Evolutionary conservation across 2,113 vertebrate genomes (phyloP).

Genomic region (Sprattus sprattus): DNA sequence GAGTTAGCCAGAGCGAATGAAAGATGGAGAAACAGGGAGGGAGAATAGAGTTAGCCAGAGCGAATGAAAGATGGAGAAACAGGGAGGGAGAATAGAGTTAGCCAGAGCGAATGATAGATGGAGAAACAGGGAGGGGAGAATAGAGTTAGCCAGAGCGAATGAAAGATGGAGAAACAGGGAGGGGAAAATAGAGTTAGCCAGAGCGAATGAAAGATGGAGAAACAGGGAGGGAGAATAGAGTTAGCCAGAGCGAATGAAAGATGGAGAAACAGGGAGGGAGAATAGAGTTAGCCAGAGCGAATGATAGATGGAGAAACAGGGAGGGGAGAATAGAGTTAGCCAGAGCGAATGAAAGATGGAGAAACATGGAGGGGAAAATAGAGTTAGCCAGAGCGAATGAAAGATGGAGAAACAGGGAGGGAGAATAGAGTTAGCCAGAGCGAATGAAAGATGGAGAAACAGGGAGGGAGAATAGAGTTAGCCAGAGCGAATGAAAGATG

Average conservation of each 20-base stretch:
- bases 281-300: constrained; percentile 62
- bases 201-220: constrained; percentile 45
- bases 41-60: no score
- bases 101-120: constrained; percentile 52
- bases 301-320: constrained; percentile 1
- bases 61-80: no score
- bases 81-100: constrained; percentile 54
- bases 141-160: no score
- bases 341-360: no score
- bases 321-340: no score
- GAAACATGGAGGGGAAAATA: constrained; percentile 44
- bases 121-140: constrained; percentile 19
- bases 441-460: no score
- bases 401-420: constrained; percentile 1
- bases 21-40: constrained; percentile 1
- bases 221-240: constrained; percentile 26
- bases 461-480: constrained; percentile 54
- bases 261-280: not conserved
- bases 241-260: no score
- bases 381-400: constrained; percentile 57
- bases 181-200: constrained; percentile 58
- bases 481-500: constrained; percentile 52
- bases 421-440: no score
- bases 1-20: constrained; percentile 57
- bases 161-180: not conserved